phyloP scores from a whole-genome alignment of 2,113 vertebrate species.

The Micromys minutus region DNA sequence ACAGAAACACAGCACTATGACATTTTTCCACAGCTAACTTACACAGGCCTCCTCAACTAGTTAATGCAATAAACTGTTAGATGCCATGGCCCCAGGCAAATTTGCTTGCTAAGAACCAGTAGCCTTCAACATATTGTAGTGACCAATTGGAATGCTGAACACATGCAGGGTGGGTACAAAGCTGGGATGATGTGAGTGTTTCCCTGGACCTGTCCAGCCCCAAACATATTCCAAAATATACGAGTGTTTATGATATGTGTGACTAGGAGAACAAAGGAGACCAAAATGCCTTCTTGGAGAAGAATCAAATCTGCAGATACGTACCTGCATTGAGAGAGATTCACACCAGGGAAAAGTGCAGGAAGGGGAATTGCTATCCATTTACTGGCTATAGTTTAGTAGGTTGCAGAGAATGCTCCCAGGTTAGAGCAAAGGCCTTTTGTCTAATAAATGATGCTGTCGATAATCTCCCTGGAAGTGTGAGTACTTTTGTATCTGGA shows the following conservation, averaged over 20 bases:
- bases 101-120: constrained; percentile 24
- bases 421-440: not conserved
- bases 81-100: not conserved
- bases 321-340: not conserved
- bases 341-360: not conserved
- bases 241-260: not conserved
- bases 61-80: not conserved
- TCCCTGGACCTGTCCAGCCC: not conserved
- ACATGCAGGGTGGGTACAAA: not conserved
- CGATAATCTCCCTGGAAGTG: not conserved
- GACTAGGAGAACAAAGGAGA: not conserved
- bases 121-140: not conserved
- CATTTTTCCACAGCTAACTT: not conserved
- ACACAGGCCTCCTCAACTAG: not conserved
- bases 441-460: not conserved
- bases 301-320: not conserved
- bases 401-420: constrained; percentile 28
- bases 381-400: constrained; percentile 7
- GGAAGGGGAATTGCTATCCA: not conserved
- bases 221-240: constrained; percentile 7
- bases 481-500: constrained; percentile 17
- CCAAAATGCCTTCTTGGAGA: not conserved
- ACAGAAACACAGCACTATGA: not conserved
- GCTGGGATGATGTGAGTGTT: not conserved
- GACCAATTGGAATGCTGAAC: not conserved